Conservation (phyloP, 2,888 invertebrate species). For the Lasioglossum leucozonium region DNA sequence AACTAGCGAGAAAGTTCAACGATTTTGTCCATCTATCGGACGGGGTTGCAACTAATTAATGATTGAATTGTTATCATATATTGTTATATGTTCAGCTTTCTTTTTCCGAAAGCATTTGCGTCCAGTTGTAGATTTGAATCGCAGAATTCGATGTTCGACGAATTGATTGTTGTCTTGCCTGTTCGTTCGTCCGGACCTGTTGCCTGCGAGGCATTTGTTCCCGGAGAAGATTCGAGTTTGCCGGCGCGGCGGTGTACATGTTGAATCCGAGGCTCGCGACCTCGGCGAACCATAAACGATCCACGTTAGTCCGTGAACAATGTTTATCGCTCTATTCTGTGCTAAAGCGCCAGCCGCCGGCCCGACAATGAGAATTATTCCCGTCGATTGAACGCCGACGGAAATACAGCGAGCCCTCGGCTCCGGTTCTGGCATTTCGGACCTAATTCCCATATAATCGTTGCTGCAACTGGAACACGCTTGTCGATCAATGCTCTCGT, state of each 20-base stretch:
- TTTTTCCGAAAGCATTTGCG: no score
- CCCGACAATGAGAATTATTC: constrained; percentile 25
- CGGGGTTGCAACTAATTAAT: no score
- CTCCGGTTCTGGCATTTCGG: constrained; percentile 9
- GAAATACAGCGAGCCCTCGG: constrained; percentile 21
- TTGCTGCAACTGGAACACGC: background rate
- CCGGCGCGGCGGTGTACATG: background rate
- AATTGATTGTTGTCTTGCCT: background rate
- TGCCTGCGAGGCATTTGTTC: background rate
- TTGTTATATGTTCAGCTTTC: no score
- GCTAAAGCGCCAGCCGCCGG: constrained; percentile 18
- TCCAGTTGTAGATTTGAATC: no score
- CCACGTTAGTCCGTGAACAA: constrained; percentile 13
- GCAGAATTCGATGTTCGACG: no score
- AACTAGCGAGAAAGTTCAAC: no score
- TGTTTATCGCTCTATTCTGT: constrained; percentile 17
- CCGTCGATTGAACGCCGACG: constrained; percentile 17
- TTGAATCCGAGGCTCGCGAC: background rate
- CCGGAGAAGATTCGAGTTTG: background rate
- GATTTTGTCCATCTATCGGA: no score
- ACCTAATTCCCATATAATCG: background rate
- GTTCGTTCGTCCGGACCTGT: background rate
- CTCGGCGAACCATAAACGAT: constrained; percentile 16
- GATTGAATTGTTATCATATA: no score
- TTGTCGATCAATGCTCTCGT: background rate